A percentile compares a stretch with the other conserved stretches of the same genome.
These are phyloP conservation scores for Hippocampus abdominalis DNA, from an alignment of 2,113 vertebrate species.

Conservation along the genomic window DNA sequence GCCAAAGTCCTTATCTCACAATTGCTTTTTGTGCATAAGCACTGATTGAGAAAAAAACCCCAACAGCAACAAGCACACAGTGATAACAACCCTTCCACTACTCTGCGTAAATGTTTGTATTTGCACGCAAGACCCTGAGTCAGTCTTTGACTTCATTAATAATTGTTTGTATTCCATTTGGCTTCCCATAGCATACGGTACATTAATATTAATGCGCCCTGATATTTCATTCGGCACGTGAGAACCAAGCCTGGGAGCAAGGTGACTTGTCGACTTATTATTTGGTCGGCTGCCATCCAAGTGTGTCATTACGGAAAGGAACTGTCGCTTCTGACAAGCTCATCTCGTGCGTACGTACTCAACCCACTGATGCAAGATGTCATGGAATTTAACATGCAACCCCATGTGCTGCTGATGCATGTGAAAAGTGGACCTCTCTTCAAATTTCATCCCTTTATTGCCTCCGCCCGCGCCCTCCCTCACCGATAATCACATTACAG, in stretches of 20 bases:
- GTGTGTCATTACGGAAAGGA: slow-evolving; percentile 27
- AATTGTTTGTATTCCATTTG: slow-evolving; percentile 18
- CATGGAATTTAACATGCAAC: slow-evolving; percentile 67
- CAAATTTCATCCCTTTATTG: slow-evolving; percentile 67
- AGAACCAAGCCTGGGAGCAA: slow-evolving; percentile 1
- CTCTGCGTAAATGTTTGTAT: neutral
- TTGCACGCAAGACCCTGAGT: neutral
- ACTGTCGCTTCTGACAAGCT: slow-evolving; percentile 26
- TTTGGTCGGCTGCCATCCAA: slow-evolving; percentile 27
- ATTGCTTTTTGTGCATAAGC: neutral
- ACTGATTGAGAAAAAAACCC: neutral
- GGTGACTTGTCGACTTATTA: slow-evolving; percentile 42
- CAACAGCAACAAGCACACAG: neutral
- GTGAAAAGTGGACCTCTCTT: slow-evolving; percentile 42
- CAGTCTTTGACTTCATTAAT: slow-evolving; percentile 8
- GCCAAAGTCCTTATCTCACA: neutral
- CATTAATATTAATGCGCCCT: slow-evolving; percentile 35
- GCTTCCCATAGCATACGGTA: slow-evolving; percentile 17
- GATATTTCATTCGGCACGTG: slow-evolving; percentile 14
- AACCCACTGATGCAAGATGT: slow-evolving; percentile 67
- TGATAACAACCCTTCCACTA: neutral
- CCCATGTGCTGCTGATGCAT: slow-evolving; percentile 62
- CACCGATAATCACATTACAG: slow-evolving; percentile 65
- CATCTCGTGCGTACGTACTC: slow-evolving; percentile 66
- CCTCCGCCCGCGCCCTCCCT: slow-evolving; percentile 11